Evolutionary conservation across 2,113 vertebrate species (phyloP), one percentile per base, ranked within the genome.

Genomic region (Regulus satrapa): DNA sequence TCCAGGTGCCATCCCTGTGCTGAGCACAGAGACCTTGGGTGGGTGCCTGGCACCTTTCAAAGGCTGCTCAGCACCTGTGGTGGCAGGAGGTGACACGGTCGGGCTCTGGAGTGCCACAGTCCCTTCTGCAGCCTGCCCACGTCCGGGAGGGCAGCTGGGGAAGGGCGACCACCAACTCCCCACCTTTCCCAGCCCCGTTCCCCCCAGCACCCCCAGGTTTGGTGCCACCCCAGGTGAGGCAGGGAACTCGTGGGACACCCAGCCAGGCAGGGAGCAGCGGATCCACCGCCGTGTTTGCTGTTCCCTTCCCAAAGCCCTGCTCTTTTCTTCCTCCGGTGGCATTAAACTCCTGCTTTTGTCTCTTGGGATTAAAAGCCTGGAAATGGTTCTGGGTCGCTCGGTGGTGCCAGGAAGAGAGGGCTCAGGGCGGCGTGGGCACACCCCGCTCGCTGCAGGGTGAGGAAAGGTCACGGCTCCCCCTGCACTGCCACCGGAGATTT

Each of bases 281-380:
- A 92, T 81, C 68, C 89, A 52, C 25, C 1, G 3, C 32, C 2
- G 18, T 95, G 93, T 95, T 97, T 97, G 96, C 91, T 97, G 95
- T 97, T 97, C 95, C 91, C 58, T 75, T 48, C 91, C 78, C 89
- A 95, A 94, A 89, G 86, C 94, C 78, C 82, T 51, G 68, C 87
- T 91, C 89, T 84, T 90, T 92, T 63, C 95, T 56, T 87, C 73
- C 94, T 94, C 88, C 13, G 31, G 63, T 76, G 1, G 64, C 86
- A 2, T 78, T 87, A 55, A 94, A 81, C 66, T 95, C 77, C 69
- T 5, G 94, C 94, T 92, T 96, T 97, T 97, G 94, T 97, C 74
- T 95, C 73, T 61, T 0, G 29, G 84, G 94, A 97, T 96, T 97
- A 96, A 91, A 95, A 95, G 56, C 73, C 91, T 91, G 87, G 93